Percentiles rank a stretch among this genome's conserved stretches.
These are phyloP conservation scores for Eupeodes corollae DNA, from an alignment of 1,140 invertebrate genomes.

Conservation along the genomic window DNA sequence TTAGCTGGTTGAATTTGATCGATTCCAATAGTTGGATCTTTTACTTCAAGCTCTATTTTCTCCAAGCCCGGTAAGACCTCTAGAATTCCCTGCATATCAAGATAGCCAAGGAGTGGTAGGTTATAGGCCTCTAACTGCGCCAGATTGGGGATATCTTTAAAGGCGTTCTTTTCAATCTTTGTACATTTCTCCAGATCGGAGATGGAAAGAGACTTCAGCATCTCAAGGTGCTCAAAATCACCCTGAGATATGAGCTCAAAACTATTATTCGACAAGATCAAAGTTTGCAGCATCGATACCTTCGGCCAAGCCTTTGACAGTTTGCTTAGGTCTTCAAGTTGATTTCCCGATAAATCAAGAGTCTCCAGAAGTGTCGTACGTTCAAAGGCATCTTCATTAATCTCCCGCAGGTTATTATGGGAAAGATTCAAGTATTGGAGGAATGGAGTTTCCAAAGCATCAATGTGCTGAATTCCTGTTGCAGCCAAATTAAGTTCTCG, in stretches of 20 bases:
- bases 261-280: constrained; percentile 72
- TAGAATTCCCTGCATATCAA: constrained; percentile 70
- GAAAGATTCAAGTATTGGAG: constrained; percentile 71
- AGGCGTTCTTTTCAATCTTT: constrained; percentile 73
- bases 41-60: constrained; percentile 71
- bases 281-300: constrained; percentile 50
- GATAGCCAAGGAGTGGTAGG: constrained; percentile 65
- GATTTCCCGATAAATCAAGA: constrained; percentile 67
- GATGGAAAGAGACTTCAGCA: constrained; percentile 53
- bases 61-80: constrained; percentile 57
- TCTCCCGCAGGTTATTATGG: constrained; percentile 55
- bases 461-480: constrained; percentile 56
- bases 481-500: constrained; percentile 68
- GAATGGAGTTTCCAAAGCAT: constrained; percentile 75
- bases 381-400: constrained; percentile 58
- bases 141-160: constrained; percentile 58
- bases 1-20: constrained; percentile 68
- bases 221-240: constrained; percentile 57
- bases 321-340: constrained; percentile 47
- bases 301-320: constrained; percentile 52
- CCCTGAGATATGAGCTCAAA: constrained; percentile 57
- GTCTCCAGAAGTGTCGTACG: constrained; percentile 65
- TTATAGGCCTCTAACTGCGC: constrained; percentile 56
- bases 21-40: constrained; percentile 66
- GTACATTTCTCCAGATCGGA: constrained; percentile 54